Base-by-base conservation (phyloP, 2,113 vertebrate species). In the Ameiurus melas region DNA sequence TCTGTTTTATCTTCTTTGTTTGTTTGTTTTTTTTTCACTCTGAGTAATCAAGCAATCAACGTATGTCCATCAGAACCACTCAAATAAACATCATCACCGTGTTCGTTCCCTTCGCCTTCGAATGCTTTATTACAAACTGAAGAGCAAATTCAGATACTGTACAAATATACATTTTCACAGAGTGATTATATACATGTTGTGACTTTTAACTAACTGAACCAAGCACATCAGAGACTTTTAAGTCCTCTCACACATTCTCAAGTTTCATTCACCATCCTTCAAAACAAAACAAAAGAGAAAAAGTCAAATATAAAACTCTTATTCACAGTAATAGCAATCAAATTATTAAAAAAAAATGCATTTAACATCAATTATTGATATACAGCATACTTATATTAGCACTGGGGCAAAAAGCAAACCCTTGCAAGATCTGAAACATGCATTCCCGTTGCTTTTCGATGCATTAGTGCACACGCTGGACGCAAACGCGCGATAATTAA, bases 101-200 rank as follows among this genome's bases (percentile, higher is more conserved):
- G 27, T 47, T 19, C 6, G 4, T 70, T 84, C 43, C 47, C 16
- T 68, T 83, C 62, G 80, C 86, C 84, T 88, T 89, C 89, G 57
- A 92, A 91, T 91, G 83, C 92, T 94, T 93, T 94, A 93, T 94
- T 94, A 91, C 85, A 92, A 92, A 93, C 87, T 81, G 82, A 92
- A 92, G 82, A 91, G 83, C 89, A 89, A 47, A 89, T 87, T 90
- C 43, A 90, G 82, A 92, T 90, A 90, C 87, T 92, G 81, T 94
- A 94, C 92, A 94, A 92, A 93, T 94, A 87, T 92, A 94, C 91
- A 92, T 87, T 87, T 92, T 86, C 84, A 90, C 83, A 83, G 66
- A 85, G 91, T 84, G n/a, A 83, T 57, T 83, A 87, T 92, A 47
- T 92, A 91, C 85, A 92, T 36, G 36, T n/a, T 85, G 79, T 64